A percentile compares a stretch with the other conserved stretches of the same genome.
phyloP scores from a whole-genome alignment of 2,113 vertebrate species.

The Pithys albifrons region DNA sequence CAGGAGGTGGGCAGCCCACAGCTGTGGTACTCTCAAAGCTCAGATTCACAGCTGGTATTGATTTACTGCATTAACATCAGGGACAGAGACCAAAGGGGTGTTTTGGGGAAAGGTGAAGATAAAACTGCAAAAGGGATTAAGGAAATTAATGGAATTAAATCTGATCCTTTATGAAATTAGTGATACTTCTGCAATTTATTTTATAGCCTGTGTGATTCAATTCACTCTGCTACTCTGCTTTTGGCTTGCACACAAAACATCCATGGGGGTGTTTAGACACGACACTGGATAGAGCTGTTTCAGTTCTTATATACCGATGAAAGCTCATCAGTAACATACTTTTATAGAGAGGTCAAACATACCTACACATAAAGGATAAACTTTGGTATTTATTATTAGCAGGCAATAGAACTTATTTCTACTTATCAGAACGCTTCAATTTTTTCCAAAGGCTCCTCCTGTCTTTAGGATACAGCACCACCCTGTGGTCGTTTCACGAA shows the following conservation, averaged over 20 bases:
- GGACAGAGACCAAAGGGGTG: neutral
- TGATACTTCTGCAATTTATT: neutral
- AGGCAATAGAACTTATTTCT: neutral
- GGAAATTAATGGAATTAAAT: neutral
- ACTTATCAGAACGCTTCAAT: rapidly evolving
- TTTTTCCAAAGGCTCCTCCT: too few relatives aligned
- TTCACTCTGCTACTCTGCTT: neutral
- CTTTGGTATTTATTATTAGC: neutral
- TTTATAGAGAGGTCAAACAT: neutral
- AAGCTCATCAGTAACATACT: neutral
- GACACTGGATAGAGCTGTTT: neutral
- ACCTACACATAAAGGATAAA: neutral
- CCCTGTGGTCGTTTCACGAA: neutral
- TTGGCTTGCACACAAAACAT: neutral
- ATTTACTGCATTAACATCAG: neutral
- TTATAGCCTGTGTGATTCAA: neutral
- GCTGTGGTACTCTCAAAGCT: neutral
- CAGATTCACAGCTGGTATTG: neutral
- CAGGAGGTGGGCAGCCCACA: neutral
- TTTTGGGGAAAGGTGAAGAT: neutral
- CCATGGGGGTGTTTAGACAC: rapidly evolving
- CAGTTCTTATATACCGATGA: neutral
- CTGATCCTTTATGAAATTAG: neutral
- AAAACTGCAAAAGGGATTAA: neutral
- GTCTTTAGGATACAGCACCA: neutral